Conservation (phyloP, 2,113 vertebrate species). For the Pomatorhinus ruficollis region DNA sequence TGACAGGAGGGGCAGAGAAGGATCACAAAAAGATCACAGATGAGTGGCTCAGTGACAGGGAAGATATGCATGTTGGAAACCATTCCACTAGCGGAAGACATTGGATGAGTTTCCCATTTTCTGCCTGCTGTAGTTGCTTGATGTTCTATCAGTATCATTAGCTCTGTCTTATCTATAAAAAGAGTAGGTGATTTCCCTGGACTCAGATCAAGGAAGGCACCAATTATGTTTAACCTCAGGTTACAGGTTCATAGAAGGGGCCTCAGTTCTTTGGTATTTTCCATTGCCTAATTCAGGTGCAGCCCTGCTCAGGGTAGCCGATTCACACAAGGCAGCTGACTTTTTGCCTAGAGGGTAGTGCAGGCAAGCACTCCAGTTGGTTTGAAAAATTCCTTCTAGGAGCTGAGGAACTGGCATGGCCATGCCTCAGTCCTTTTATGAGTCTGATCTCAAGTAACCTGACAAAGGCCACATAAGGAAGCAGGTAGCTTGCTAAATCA, state of each 20-base stretch:
- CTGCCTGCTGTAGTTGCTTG: neutral
- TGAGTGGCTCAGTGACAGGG: neutral
- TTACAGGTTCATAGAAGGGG: neutral
- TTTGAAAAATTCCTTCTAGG: neutral
- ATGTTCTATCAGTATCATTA: neutral
- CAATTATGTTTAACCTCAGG: neutral
- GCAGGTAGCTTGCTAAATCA: neutral
- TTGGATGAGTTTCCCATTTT: neutral
- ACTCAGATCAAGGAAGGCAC: neutral
- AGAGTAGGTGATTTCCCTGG: neutral
- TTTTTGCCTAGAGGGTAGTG: neutral
- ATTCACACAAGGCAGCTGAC: neutral
- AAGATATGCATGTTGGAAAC: accelerated
- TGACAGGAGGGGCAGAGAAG: neutral
- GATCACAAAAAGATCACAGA: neutral
- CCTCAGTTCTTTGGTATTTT: neutral
- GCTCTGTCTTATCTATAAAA: neutral
- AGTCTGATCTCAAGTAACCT: neutral
- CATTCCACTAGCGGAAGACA: neutral
- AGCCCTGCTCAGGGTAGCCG: neutral
- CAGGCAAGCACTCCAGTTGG: neutral
- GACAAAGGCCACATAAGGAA: neutral
- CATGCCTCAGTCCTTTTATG: neutral
- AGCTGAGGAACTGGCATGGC: neutral
- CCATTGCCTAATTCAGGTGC: neutral